Base-by-base conservation (phyloP, 2,113 vertebrate genomes). In the Daubentonia madagascariensis region DNA sequence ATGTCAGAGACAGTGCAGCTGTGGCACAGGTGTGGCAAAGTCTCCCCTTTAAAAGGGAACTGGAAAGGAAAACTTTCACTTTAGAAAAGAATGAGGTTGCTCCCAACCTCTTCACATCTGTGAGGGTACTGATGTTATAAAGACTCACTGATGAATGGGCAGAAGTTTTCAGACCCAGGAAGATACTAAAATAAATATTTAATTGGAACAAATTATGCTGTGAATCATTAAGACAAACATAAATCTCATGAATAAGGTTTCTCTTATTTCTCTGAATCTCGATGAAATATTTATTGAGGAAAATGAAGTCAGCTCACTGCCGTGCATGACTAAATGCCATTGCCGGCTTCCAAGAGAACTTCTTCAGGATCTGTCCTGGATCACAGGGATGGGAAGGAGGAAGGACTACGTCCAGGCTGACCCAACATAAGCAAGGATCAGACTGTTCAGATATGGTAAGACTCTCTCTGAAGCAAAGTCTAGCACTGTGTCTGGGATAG, bases 141-240 rank as follows among this genome's bases (percentile, higher is more conserved):
- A 81, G 92, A 97, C 78, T 48, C 94, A 96, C 43, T 95, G 97
- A 97, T 50, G 95, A 96, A 98, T 96, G 94, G 93, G 50, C 93
- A 95, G 98, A 98, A 98, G 98, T 98, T 98, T 98, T 96, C 98
- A 96, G 96, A 96, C 75, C 67, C 73, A 89, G 96, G 73, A 86
- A 90, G 79, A 93, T 98, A 97, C 96, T 98, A 98, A 96, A 98
- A 98, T 98, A 98, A 98, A 98, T 98, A 98, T 98, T 99, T 98
- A 98, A 98, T 98, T 96, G 96, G 88, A 96, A 88, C 75, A 97
- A 96, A 97, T 99, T 98, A 90, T 75, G 85, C 94, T 97, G 50
- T 94, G 89, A 97, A 96, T 98, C 72, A 50, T 79, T 94, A 96
- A 97, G 80, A 95, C 89, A 98, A 98, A 97, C 95, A 98, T 98